These are phyloP conservation scores for Micrasema minimum DNA, from an alignment of 1,140 invertebrate genomes.

Conservation along the genomic window DNA sequence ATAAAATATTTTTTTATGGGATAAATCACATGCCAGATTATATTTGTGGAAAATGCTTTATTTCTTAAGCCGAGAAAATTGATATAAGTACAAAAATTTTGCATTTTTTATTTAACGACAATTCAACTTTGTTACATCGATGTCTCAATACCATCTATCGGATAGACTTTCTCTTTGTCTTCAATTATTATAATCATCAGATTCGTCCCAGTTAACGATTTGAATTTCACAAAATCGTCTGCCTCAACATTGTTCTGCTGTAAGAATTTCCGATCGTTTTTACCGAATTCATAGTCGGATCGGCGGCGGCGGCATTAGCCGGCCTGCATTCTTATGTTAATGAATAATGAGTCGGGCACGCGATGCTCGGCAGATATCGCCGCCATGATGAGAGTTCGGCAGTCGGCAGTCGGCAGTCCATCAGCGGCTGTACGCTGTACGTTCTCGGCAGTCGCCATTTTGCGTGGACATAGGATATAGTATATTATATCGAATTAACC, in stretches of 20 bases:
- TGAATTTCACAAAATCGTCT: conserved; percentile 12
- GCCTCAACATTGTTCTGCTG: background rate
- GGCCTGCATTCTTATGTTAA: conserved; percentile 27
- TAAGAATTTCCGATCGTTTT: conserved; percentile 10
- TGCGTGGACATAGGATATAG: background rate
- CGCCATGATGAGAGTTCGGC: background rate
- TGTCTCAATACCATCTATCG: no score
- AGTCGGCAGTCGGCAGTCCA: conserved; percentile 2
- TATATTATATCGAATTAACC: no score
- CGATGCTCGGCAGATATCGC: conserved; percentile 17
- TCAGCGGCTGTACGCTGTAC: background rate
- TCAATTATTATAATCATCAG: background rate
- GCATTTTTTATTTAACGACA: background rate
- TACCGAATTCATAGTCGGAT: conserved; percentile 1
- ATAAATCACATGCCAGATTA: no score
- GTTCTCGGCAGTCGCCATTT: conserved; percentile 27
- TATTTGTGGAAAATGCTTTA: no score
- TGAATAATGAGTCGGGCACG: conserved; percentile 9
- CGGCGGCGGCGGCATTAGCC: conserved; percentile 1
- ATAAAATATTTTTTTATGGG: no score
- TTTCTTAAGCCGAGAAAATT: no score
- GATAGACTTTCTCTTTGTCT: conserved; percentile 16
- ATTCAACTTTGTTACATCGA: no score
- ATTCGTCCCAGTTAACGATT: conserved; percentile 10
- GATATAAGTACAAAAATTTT: no score